Percentiles rank a stretch among this genome's conserved stretches.
Evolutionary conservation across 1,140 invertebrate species (phyloP).

Genomic region (Trypoxylus dichotomus): DNA sequence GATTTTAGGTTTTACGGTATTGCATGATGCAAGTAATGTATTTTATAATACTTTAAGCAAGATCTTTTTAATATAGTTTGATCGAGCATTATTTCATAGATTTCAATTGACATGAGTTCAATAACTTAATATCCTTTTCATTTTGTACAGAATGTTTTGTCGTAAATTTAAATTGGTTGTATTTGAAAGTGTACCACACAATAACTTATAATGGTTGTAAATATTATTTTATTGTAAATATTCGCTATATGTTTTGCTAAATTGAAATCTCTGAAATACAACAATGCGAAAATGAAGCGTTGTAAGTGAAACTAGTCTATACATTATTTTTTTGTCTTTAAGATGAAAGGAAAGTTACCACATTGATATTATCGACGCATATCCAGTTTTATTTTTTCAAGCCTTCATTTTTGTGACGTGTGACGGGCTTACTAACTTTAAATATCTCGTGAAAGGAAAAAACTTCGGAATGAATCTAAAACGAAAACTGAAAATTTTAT

Average conservation of each 20-base stretch:
- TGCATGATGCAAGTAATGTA: too few relatives aligned
- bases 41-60: not conserved
- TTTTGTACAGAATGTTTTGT: not conserved
- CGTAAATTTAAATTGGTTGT: not conserved
- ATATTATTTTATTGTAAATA: slow-evolving; percentile 15
- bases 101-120: not conserved
- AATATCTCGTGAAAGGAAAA: not conserved
- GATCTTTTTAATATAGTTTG: not conserved
- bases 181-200: not conserved
- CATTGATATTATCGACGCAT: slow-evolving; percentile 7
- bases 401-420: not conserved
- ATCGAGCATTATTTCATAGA: not conserved
- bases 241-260: not conserved
- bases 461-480: not conserved
- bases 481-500: not conserved
- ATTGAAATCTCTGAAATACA: not conserved
- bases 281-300: not conserved
- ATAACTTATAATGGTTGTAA: not conserved
- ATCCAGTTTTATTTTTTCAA: not conserved
- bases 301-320: slow-evolving; percentile 12
- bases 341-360: slow-evolving; percentile 17
- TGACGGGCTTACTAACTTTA: slow-evolving; percentile 3
- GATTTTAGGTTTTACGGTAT: not conserved
- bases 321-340: slow-evolving; percentile 10
- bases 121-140: too few relatives aligned